These are phyloP conservation scores for Taphrorychus bicolor DNA, from an alignment of 2,888 invertebrate genomes.

Conservation along the genomic window DNA sequence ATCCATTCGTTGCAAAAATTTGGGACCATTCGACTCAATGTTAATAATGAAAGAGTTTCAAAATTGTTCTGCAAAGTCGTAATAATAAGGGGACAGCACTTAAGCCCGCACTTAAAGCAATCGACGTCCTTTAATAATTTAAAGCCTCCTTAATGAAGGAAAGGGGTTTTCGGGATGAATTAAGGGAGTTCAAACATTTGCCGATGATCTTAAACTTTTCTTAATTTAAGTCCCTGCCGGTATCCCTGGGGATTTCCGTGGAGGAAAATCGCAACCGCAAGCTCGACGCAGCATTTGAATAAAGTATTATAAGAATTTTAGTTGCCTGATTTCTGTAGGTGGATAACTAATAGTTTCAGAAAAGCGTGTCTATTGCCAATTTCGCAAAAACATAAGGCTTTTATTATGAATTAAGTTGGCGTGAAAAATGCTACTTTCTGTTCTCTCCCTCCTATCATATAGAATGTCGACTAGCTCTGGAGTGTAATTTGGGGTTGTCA, in stretches of 20 bases:
- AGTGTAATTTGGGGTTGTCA: constrained; percentile 25
- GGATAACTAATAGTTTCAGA: too few species aligned
- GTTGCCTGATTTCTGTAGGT: too few species aligned
- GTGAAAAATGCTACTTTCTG: constrained; percentile 12
- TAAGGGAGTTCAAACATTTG: constrained; percentile 38
- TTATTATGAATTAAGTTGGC: constrained; percentile 15
- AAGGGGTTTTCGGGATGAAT: constrained; percentile 36
- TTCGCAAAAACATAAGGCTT: not conserved
- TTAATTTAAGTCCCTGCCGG: constrained; percentile 27
- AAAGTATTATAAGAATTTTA: too few species aligned
- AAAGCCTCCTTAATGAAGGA: constrained; percentile 36
- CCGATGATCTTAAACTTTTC: constrained; percentile 38
- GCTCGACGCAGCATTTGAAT: too few species aligned
- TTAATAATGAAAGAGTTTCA: not conserved
- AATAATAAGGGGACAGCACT: constrained; percentile 37
- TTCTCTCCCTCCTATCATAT: constrained; percentile 2
- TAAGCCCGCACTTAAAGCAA: constrained; percentile 33
- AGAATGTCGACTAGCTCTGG: constrained; percentile 3
- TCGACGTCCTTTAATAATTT: constrained; percentile 40
- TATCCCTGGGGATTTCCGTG: constrained; percentile 7
- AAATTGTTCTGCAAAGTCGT: not conserved
- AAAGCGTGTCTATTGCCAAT: not conserved
- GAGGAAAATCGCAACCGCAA: not conserved
- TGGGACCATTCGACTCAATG: not conserved
- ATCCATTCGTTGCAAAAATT: too few species aligned